These are phyloP conservation scores for Tinea trinotella DNA, from an alignment of 2,888 invertebrate genomes.

Conservation along the genomic window DNA sequence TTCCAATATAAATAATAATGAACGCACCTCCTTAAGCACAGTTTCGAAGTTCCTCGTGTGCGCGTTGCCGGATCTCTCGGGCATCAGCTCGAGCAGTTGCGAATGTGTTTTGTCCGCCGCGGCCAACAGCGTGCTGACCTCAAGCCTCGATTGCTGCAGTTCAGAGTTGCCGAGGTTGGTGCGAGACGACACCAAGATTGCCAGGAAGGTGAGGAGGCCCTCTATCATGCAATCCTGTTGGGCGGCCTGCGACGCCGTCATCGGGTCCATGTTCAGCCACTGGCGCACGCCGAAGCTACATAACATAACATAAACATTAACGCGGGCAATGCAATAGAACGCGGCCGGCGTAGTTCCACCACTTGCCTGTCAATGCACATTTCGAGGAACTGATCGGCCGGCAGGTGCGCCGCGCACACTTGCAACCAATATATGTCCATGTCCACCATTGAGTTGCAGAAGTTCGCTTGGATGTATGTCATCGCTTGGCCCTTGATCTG, in stretches of 20 bases:
- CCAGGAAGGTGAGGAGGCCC: conserved; percentile 91
- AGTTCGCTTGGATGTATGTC: conserved; percentile 99
- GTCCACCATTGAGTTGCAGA: conserved; percentile 99
- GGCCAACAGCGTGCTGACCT: conserved; percentile 93
- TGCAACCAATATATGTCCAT: conserved; percentile 96
- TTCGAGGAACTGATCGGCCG: conserved; percentile 87
- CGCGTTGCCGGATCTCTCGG: conserved; percentile 94
- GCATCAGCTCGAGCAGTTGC: conserved; percentile 95
- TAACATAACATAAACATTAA: conserved; percentile 17
- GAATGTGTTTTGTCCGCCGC: conserved; percentile 97
- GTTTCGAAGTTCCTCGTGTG: conserved; percentile 91
- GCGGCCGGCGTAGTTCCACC: neutral
- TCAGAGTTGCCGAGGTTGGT: conserved; percentile 84
- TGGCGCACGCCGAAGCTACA: conserved; percentile 87
- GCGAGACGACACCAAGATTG: conserved; percentile 88
- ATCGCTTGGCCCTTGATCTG: conserved; percentile 99
- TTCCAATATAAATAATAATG: too few species aligned
- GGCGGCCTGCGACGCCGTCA: conserved; percentile 78
- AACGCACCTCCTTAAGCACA: conserved; percentile 80
- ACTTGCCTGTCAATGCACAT: conserved; percentile 90
- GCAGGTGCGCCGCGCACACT: conserved; percentile 90
- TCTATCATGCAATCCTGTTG: conserved; percentile 96
- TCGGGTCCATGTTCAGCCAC: conserved; percentile 85
- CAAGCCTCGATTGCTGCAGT: conserved; percentile 81
- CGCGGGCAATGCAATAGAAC: too few species aligned